Evolutionary conservation across 2,888 invertebrate species (phyloP).

Genomic region (Pseudeuparius sepicola): DNA sequence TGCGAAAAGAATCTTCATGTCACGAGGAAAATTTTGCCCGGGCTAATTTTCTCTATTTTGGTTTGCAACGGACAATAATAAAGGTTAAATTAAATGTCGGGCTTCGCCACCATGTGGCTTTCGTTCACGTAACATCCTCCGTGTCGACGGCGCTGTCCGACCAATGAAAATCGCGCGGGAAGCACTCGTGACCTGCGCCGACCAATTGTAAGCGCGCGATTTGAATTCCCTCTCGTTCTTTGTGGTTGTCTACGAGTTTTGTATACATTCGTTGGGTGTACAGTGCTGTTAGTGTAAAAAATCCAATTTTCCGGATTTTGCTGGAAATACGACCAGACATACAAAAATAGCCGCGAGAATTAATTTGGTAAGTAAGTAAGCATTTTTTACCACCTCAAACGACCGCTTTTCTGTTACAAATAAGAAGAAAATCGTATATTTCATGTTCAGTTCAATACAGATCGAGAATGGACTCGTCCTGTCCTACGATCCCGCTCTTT

Average conservation of each 20-base stretch:
- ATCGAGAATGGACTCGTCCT: conserved; percentile 37
- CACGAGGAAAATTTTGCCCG: no score
- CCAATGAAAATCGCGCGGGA: conserved; percentile 38
- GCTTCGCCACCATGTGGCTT: conserved; percentile 31
- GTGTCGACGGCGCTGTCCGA: conserved; percentile 14
- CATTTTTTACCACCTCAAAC: no score
- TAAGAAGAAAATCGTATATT: no score
- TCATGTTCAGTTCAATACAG: no score
- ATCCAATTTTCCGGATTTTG: conserved; percentile 51
- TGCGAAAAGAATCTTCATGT: no score
- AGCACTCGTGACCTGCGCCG: conserved; percentile 35
- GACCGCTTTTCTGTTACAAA: no score
- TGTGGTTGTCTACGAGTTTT: conserved; percentile 37
- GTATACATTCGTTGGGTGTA: conserved; percentile 41
- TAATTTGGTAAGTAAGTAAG: conserved; percentile 53
- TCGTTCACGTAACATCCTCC: conserved; percentile 22
- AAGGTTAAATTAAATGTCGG: conserved; percentile 33
- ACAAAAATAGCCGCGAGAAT: conserved; percentile 54
- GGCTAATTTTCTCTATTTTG: no score
- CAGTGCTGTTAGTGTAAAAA: conserved; percentile 38
- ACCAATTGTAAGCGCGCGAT: conserved; percentile 36
- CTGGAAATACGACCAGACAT: conserved; percentile 58
- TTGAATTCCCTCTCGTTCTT: conserved; percentile 41
- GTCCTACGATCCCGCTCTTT: conserved; percentile 38
- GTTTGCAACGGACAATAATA: no score